Evolutionary conservation across 30 jellyfish, hydroid and myxozoan species (phyloP), one percentile per base, ranked within the genome.

Genomic region (Aurelia sp.): DNA sequence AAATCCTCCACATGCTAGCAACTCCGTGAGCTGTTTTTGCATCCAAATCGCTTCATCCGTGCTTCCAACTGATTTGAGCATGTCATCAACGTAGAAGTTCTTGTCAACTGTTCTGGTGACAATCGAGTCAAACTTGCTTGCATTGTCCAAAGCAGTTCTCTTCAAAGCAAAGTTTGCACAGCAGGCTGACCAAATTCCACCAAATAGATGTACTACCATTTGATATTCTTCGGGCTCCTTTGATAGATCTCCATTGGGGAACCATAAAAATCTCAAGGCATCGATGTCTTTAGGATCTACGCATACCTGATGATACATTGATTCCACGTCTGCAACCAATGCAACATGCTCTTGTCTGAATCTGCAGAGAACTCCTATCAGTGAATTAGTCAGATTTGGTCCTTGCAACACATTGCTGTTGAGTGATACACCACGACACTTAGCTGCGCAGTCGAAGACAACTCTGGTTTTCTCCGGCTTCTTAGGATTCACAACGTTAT

Each of bases 301-400:
- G 18, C 81, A 10, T 13, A 85, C 98, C 44, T 84, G 98, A 61
- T 84, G 81, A 64, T 81, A 90, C 94, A 90, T 90, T 47, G 71
- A 82, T 57, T 92, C 97, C 4, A 92, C 58, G 76, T 86, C 97
- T 0, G 87, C 88, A 59, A 81, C 76, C 10, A 91, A 2, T 5
- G 98, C 93, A 12, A 84, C 63, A 38, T 31, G 47, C 27, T 84
- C 98, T 69, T 91, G 96, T 53, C 98, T 38, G 76, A 91, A 91
- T 70, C 96, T 78, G 50, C 50, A 38, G 9, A 38, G 50, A 58
- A 20, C 67, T 10, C 67, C 24, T 58, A 58, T 58, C 67, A 20
- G 67, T 2, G 67, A 58, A 58, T 58, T 58, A 13, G 67, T 58
- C 67, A 58, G 67, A 10, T 58, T 58, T 58, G 67, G 67, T 58